A percentile compares a stretch with the other conserved stretches of the same genome.
Evolutionary conservation across 2,797 vertebrate genomes (phyloP).

Genomic region (Eospalax fontanierii): DNA sequence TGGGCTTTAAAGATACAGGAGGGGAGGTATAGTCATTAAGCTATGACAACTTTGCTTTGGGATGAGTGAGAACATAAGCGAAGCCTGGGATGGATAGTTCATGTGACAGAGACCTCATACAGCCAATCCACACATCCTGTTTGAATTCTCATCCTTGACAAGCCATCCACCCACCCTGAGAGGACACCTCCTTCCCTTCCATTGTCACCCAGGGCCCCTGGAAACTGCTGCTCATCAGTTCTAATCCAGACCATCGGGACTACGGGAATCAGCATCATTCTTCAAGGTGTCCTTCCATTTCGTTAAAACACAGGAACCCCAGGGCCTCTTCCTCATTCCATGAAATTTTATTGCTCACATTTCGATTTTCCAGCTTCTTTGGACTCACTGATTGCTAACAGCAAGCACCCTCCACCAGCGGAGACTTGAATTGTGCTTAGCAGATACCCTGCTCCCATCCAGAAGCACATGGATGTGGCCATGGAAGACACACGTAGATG

Average conservation of each 20-base stretch:
- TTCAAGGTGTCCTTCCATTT: not conserved
- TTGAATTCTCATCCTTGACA: not conserved
- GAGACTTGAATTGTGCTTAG: not conserved
- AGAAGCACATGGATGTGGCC: not conserved
- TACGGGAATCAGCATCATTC: not conserved
- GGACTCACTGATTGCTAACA: not conserved
- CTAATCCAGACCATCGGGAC: not conserved
- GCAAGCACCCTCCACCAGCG: not conserved
- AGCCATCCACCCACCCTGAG: not conserved
- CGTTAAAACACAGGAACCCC: not conserved
- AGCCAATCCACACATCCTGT: not conserved
- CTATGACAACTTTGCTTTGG: not conserved
- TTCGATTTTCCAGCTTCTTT: not conserved
- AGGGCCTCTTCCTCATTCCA: not conserved
- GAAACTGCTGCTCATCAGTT: not conserved
- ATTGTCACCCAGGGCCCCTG: rapidly evolving
- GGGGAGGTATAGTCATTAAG: not conserved
- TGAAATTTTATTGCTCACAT: not conserved
- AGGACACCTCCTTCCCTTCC: not conserved
- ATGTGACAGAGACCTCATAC: not conserved
- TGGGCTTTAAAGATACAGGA: not conserved
- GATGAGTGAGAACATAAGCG: not conserved
- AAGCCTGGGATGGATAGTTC: not conserved
- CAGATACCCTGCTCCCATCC: no score
- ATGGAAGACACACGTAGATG: not conserved